Percentiles rank a stretch among this genome's conserved stretches.
These are phyloP conservation scores for Sarcophilus harrisii DNA, from an alignment of 2,797 vertebrate genomes.

Conservation along the genomic window DNA sequence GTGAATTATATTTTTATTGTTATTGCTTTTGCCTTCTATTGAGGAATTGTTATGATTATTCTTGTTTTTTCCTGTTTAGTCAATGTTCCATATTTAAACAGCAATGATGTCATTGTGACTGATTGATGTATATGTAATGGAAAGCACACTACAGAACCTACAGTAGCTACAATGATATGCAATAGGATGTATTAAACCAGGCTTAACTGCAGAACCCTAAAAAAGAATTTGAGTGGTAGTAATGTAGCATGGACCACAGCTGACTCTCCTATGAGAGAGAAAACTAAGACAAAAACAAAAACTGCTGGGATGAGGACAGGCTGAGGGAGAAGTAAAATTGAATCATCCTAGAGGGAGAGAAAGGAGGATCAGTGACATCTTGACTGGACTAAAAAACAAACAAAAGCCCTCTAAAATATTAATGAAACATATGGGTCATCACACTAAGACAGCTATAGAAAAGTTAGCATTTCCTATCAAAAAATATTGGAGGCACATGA, in stretches of 20 bases:
- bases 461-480: neutral
- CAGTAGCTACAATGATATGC: neutral
- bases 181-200: neutral
- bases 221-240: neutral
- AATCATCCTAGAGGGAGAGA: neutral
- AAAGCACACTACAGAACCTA: neutral
- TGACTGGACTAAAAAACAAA: neutral
- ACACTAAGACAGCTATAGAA: neutral
- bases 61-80: neutral
- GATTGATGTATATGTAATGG: neutral
- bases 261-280: neutral
- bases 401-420: neutral
- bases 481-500: neutral
- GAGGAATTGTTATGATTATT: neutral
- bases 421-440: neutral
- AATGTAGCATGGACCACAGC: neutral
- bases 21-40: neutral
- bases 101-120: neutral
- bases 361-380: neutral
- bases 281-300: neutral
- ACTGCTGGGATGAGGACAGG: neutral
- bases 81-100: neutral
- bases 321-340: neutral
- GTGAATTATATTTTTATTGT: neutral
- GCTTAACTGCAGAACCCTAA: neutral